Conservation (phyloP, 2,797 vertebrate genomes). For the Pantherophis vulpinus region DNA sequence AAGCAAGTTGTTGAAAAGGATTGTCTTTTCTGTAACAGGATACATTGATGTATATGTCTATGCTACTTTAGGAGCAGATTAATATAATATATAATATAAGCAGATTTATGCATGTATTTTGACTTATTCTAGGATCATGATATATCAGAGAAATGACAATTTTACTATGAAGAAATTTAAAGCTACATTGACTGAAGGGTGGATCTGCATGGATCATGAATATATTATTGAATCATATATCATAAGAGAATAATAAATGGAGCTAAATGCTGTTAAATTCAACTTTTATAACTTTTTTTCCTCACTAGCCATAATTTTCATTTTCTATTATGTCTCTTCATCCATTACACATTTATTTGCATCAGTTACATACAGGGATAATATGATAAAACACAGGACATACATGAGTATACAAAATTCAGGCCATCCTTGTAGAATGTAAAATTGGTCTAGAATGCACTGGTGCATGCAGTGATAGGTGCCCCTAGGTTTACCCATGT, state of each 20-base stretch:
- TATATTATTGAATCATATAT: neutral
- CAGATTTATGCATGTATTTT: neutral
- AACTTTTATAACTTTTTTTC: neutral
- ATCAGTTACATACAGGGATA: neutral
- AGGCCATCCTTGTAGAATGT: neutral
- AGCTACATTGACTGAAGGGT: neutral
- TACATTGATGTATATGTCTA: neutral
- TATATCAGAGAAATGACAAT: neutral
- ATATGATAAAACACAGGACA: neutral
- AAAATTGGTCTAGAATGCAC: neutral
- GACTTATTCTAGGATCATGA: neutral
- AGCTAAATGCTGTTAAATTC: neutral
- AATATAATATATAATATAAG: neutral
- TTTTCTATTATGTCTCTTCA: rapidly evolving
- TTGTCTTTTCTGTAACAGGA: neutral
- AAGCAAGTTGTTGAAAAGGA: neutral
- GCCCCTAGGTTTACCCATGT: neutral
- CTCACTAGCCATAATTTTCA: neutral
- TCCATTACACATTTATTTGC: neutral
- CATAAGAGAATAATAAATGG: neutral
- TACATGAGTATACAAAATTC: neutral
- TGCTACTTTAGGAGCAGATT: neutral
- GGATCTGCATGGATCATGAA: neutral
- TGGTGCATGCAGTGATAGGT: neutral
- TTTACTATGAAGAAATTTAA: neutral